These are phyloP conservation scores for Pandemis cinnamomeana DNA, from an alignment of 2,888 invertebrate species.

Conservation along the genomic window DNA sequence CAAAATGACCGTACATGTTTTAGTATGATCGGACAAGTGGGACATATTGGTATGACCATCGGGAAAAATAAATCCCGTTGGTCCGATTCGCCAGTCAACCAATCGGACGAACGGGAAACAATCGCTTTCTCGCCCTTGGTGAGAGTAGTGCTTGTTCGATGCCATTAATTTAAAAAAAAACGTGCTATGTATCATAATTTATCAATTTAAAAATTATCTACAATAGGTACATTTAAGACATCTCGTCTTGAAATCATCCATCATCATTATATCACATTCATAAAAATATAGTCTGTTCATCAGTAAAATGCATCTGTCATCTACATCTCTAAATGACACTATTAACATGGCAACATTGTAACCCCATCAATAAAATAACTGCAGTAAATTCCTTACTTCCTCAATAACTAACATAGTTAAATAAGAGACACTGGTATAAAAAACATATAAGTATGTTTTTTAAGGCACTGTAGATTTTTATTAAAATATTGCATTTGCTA, in stretches of 20 bases:
- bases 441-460: neutral
- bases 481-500: neutral
- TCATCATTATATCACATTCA: constrained; percentile 8
- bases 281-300: neutral
- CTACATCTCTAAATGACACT: constrained; percentile 5
- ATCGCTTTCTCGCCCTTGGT: no score
- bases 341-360: neutral
- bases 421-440: neutral
- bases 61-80: no score
- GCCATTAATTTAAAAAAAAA: neutral
- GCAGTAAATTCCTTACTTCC: neutral
- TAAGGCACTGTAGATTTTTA: neutral
- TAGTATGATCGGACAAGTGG: no score
- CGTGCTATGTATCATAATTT: neutral
- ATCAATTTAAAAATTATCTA: constrained; percentile 17
- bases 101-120: no score
- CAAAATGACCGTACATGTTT: no score
- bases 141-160: neutral
- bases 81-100: no score
- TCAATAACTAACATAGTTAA: neutral
- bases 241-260: constrained; percentile 18
- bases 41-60: no score
- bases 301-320: constrained; percentile 13
- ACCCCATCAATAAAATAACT: neutral
- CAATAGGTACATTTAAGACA: constrained; percentile 25